Base-by-base conservation (phyloP, 2,113 vertebrate species). In the Charina bottae region DNA sequence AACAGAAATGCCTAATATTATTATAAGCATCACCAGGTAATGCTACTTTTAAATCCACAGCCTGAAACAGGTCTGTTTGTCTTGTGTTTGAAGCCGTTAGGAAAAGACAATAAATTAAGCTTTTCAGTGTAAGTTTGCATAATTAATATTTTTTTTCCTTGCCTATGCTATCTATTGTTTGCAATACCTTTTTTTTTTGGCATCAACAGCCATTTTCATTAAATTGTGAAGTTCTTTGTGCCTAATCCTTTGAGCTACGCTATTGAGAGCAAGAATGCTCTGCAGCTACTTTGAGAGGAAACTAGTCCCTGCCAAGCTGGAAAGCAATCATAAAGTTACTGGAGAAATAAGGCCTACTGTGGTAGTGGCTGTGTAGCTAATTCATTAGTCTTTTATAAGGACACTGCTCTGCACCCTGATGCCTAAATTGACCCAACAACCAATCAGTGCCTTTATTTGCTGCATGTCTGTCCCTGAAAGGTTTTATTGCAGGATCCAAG, bases 381-480 rank as follows among this genome's bases (percentile, higher is more conserved):
- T 98, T 97, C 97, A 97, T 98, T 97, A 97, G 96, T 94, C 95
- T 96, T 98, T 98, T 98, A 98, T 97, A 97, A 97, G 95, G 95
- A 96, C 96, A 95, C 91, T 97, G 96, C 96, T 96, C 97, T 97
- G 96, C 91, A 94, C 96, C 95, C 97, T 97, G 97, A 97, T 96
- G 96, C 96, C 95, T 98, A 98, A 98, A 98, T 97, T 98, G 98
- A 98, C 97, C 97, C 97, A 98, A 98, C 97, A 98, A 97, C 97
- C 97, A 97, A 98, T 98, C 97, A 97, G 97, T 97, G 97, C 97
- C 95, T 98, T 98, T 98, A 97, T 98, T 98, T 98, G 96, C 96
- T 97, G 97, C 97, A 97, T 98, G 97, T 97, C 94, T 98, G 96
- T 97, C 97, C 96, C 96, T 97, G 96, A 98, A 98, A 97, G 96